A percentile compares a stretch with the other conserved stretches of the same genome.
phyloP scores from a whole-genome alignment of 2,797 vertebrate species.

The Garrulus glandarius region DNA sequence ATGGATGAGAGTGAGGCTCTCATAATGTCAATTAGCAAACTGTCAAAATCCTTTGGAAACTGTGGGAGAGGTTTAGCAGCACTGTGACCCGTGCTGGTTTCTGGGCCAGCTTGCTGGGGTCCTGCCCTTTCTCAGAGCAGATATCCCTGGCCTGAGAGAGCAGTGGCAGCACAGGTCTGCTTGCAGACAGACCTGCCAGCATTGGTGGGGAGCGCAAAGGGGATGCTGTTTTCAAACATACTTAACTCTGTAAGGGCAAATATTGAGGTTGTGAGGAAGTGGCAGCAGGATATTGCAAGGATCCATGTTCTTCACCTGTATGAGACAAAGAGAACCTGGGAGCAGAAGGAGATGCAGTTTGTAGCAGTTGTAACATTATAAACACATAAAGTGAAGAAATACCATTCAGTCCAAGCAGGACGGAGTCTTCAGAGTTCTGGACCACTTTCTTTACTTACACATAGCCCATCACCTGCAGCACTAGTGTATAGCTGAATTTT shows the following conservation, averaged over 20 bases:
- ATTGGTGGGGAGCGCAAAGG: fast-evolving
- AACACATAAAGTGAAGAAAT: background rate
- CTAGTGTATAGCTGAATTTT: background rate
- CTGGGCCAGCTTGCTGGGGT: background rate
- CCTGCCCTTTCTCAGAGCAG: background rate
- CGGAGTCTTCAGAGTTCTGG: background rate
- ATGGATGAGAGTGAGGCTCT: background rate
- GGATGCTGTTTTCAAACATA: background rate
- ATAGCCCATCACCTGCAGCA: background rate
- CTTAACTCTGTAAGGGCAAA: background rate
- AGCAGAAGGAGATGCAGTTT: background rate
- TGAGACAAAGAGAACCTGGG: background rate
- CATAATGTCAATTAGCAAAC: background rate
- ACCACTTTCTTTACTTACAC: background rate
- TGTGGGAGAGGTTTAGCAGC: background rate
- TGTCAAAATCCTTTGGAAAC: background rate
- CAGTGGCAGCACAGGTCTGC: background rate
- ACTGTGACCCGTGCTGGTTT: background rate
- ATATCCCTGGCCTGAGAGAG: background rate
- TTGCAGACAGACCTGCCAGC: background rate
- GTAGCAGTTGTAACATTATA: background rate
- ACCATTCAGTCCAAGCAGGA: background rate
- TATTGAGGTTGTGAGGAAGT: background rate
- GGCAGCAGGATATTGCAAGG: background rate
- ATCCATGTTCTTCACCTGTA: background rate